These are phyloP conservation scores for Alcis repandata DNA, from an alignment of 2,888 invertebrate genomes.

Conservation along the genomic window DNA sequence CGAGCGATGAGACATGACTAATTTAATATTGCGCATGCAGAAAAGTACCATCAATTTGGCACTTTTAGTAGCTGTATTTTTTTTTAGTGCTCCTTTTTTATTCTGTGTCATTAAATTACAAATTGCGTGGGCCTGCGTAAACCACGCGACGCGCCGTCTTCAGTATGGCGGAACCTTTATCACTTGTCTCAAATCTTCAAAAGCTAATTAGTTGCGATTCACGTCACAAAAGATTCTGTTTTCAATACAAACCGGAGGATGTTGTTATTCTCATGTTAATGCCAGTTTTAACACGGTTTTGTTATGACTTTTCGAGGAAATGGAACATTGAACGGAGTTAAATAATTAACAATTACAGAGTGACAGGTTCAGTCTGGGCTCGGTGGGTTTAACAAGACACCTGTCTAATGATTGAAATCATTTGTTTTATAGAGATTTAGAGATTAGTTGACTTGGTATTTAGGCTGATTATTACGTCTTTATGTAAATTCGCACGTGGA, in stretches of 20 bases:
- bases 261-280: conserved; percentile 30
- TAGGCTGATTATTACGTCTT: too few relatives aligned
- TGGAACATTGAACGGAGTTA: conserved; percentile 17
- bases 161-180: neutral
- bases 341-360: neutral
- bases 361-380: neutral
- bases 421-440: too few relatives aligned
- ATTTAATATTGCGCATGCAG: too few relatives aligned
- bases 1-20: too few relatives aligned
- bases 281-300: conserved; percentile 28
- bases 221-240: conserved; percentile 21
- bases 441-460: too few relatives aligned
- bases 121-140: neutral
- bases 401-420: neutral
- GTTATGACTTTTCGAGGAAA: conserved; percentile 28
- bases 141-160: neutral
- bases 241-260: conserved; percentile 25
- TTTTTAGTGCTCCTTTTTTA: too few relatives aligned
- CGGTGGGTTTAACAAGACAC: neutral
- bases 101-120: too few relatives aligned
- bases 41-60: too few relatives aligned
- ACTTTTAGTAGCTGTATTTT: too few relatives aligned
- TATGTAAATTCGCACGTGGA: too few relatives aligned
- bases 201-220: conserved; percentile 25
- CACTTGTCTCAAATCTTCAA: conserved; percentile 4